Evolutionary conservation across 2,888 invertebrate species (phyloP), one percentile per base, ranked within the genome.

Genomic region (Ornithoptera priamus): DNA sequence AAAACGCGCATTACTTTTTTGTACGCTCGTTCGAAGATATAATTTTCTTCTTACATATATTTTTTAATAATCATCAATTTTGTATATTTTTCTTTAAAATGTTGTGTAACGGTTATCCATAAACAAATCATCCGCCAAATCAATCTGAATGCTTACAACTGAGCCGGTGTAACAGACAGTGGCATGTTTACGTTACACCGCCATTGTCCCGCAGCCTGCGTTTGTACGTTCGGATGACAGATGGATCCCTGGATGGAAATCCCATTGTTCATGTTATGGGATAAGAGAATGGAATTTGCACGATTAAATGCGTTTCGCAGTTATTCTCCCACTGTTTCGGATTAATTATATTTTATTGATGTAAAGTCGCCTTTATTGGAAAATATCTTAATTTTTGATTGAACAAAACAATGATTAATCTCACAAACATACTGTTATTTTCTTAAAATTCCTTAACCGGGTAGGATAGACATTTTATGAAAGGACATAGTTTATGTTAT

Each of bases 181-280:
- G 72, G 75, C 78, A 77, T 79, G 77, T 77, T 77, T 76, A 77
- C 75, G 77, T 78, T 77, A 77, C 77, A 76, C 72, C 75, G 76
- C 78, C 76, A 80, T 81, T 85, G 85, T 85, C 84, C 79, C 77
- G 75, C 64, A 65, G 79, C 78, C 80, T 79, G 80, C 81, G 86
- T 62, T 65, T 85, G 85, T 85, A 84, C 82, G 85, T 84, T 84
- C 80, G 80, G 81, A 82, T 85, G 86, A 87, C 85, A 85, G 84
- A 86, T 86, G 85, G 85, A 81, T 85, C 73, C 73, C 74, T 70
- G 73, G 74, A 74, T 67, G 70, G 56, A 75, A 75, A 82, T 82
- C 81, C 83, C 81, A 83, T 83, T 84, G 83, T 85, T 78, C 80
- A 79, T 72, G 70, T 71, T 69, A 67, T 62, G 63, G 67, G 67